Base-by-base conservation (phyloP, 2,797 vertebrate species). In the Sardinella longiceps region DNA sequence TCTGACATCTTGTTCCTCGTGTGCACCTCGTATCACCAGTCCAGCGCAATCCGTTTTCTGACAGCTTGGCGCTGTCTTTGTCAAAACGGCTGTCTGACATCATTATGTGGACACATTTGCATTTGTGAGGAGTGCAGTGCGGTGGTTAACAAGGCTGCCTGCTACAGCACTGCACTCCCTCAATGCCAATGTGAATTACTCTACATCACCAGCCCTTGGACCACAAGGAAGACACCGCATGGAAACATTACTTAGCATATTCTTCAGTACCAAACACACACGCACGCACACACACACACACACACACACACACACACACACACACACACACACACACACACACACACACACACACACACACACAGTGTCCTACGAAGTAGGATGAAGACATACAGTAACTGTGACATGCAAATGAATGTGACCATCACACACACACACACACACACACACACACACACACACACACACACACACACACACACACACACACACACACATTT, bases 401-500 rank as follows among this genome's bases (percentile, higher is more conserved):
- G n/a, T n/a, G n/a, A n/a, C n/a, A n/a, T n/a, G n/a, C n/a, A n/a
- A n/a, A n/a, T n/a, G n/a, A n/a, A n/a, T n/a, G n/a, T n/a, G n/a
- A n/a, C n/a, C n/a, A n/a, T n/a, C 46, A 12, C 46, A n/a, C n/a
- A n/a, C 46, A 48, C 46, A 48, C 46, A 48, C 11, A 10, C 46
- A 48, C 46, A 33, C 45, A 48, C 63, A 80, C 33, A 20, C 81
- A 58, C 56, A 39, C 28, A 80, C 51, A 51, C 63, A 51, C 66
- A 77, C 30, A 25, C 48, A 77, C 20, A 80, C 80, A 51, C 82
- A 66, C 58, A 70, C 82, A 43, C 58, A 83, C 37, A 63, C 58
- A 48, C 39, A 60, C 82, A 30, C 39, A 60, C 18, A 15, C 53
- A 58, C 81, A 58, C 81, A 7, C 25, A 20, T 50, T 70, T 58